Evolutionary conservation across 2,113 vertebrate genomes (phyloP).

Genomic region (Lophochroa leadbeateri): DNA sequence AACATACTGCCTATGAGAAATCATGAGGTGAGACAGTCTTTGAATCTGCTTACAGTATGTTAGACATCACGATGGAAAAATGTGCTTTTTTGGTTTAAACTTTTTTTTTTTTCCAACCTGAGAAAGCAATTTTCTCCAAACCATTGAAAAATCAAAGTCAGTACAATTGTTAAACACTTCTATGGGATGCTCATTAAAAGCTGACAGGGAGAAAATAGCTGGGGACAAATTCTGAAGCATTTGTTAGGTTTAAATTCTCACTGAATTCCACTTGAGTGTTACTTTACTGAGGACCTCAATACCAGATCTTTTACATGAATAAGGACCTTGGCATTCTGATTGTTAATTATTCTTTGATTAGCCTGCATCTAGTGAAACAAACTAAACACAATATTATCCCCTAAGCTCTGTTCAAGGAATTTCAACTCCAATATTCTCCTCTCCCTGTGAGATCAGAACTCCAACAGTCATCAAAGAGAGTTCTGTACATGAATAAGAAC

Average conservation of each 20-base stretch:
- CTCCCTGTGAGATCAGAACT: slow-evolving; percentile 58
- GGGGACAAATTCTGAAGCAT: slow-evolving; percentile 20
- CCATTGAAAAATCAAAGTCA: slow-evolving; percentile 39
- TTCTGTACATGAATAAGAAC: neutral
- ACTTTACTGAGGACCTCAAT: slow-evolving; percentile 47
- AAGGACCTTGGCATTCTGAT: slow-evolving; percentile 45
- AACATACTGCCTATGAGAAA: neutral
- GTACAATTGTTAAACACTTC: slow-evolving; percentile 38
- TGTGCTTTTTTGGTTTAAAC: neutral
- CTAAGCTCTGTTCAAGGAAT: slow-evolving; percentile 38
- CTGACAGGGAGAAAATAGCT: slow-evolving; percentile 17
- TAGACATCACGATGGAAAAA: neutral
- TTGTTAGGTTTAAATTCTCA: slow-evolving; percentile 40
- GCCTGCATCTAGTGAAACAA: slow-evolving; percentile 40
- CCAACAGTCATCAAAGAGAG: slow-evolving; percentile 66
- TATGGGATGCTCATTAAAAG: slow-evolving; percentile 53
- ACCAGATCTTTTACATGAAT: slow-evolving; percentile 26
- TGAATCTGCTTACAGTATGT: neutral
- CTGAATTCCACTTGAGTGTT: slow-evolving; percentile 1
- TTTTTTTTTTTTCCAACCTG: neutral
- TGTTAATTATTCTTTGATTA: slow-evolving; percentile 66
- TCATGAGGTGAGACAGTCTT: neutral
- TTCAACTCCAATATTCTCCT: slow-evolving; percentile 47
- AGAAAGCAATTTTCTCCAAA: slow-evolving; percentile 39
- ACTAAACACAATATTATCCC: slow-evolving; percentile 22